Percentiles rank a stretch among this genome's conserved stretches.
Evolutionary conservation across 1,140 invertebrate genomes (phyloP).

Genomic region (Parasteatoda tepidariorum): DNA sequence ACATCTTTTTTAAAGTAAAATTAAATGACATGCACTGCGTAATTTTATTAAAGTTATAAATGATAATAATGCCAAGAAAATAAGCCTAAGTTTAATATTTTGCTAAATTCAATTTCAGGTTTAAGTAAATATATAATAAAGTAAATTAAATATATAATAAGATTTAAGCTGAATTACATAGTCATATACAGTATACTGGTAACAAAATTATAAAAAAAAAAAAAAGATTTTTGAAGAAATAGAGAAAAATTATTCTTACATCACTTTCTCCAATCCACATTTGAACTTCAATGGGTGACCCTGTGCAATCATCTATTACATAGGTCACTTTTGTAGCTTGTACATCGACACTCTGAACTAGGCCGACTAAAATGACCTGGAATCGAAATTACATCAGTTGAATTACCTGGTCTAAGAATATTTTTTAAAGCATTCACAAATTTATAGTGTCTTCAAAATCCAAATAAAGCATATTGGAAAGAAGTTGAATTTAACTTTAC

Average conservation of each 20-base stretch:
- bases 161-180: too few relatives aligned
- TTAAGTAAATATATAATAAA: too few relatives aligned
- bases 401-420: neutral
- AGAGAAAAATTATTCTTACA: constrained; percentile 3
- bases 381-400: neutral
- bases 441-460: neutral
- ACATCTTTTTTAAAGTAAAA: too few relatives aligned
- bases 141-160: too few relatives aligned
- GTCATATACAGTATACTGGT: too few relatives aligned
- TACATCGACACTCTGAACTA: constrained; percentile 46
- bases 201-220: neutral
- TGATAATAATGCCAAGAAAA: too few relatives aligned
- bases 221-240: neutral
- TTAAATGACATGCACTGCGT: too few relatives aligned
- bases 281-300: constrained; percentile 48
- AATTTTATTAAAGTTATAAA: too few relatives aligned
- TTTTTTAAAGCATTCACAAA: neutral
- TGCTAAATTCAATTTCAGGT: too few relatives aligned
- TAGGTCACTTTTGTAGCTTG: constrained; percentile 53
- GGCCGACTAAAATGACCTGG: constrained; percentile 54
- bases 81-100: too few relatives aligned
- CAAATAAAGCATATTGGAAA: too few relatives aligned
- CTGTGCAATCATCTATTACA: constrained; percentile 36
- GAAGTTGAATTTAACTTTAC: too few relatives aligned
- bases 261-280: constrained; percentile 60